phyloP scores from a whole-genome alignment of 2,888 invertebrate genomes.

The Aphrophora alni region DNA sequence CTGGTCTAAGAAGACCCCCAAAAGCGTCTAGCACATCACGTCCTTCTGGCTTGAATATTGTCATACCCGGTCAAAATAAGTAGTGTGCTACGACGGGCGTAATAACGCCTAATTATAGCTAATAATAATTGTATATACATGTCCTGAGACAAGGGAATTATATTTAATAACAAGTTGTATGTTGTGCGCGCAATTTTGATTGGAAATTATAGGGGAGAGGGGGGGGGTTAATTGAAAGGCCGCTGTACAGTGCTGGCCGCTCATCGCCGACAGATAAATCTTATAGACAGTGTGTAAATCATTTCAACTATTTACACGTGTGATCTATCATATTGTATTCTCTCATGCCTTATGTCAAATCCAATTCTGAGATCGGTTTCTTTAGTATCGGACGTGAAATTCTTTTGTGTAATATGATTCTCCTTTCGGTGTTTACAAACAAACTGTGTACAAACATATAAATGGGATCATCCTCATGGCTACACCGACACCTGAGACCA shows the following conservation, averaged over 20 bases:
- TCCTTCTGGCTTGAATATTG: neutral
- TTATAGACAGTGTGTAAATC: neutral
- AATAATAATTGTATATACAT: constrained; percentile 6
- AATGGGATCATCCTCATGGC: no score
- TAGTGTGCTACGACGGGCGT: neutral
- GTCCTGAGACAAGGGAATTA: neutral
- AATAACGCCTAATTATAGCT: neutral
- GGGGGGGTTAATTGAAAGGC: neutral
- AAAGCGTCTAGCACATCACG: neutral
- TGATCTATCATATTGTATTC: neutral
- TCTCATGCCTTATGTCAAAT: neutral
- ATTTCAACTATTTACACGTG: neutral
- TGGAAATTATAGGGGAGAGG: constrained; percentile 1
- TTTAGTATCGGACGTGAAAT: neutral
- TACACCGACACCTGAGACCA: no score
- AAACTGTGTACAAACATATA: no score
- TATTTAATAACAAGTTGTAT: constrained; percentile 6
- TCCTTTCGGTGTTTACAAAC: no score
- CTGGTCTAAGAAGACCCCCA: constrained; percentile 9
- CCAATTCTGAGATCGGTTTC: neutral
- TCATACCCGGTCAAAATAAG: constrained; percentile 7
- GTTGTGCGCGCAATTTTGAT: constrained; percentile 9
- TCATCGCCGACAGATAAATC: neutral
- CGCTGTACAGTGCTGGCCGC: neutral
- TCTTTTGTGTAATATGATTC: no score